These are phyloP conservation scores for Rhopalosiphum maidis DNA, from an alignment of 1,140 invertebrate genomes.

Conservation along the genomic window DNA sequence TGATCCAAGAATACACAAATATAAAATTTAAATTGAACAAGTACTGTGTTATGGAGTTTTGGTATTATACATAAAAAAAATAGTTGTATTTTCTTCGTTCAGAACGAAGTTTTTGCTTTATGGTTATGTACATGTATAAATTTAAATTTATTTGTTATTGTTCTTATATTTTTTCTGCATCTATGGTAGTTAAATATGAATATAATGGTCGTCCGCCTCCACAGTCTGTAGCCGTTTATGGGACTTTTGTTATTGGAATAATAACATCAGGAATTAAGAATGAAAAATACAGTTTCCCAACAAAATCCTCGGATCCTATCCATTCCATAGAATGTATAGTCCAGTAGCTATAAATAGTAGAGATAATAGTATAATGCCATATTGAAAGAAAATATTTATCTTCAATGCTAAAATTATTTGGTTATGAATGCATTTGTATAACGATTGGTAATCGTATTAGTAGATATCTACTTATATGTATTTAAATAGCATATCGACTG, in stretches of 20 bases:
- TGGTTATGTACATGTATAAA: not conserved
- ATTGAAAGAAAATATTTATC: too few species aligned
- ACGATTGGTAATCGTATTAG: not conserved
- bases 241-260: not conserved
- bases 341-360: not conserved
- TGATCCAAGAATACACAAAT: not conserved
- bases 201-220: not conserved
- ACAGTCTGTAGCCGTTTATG: not conserved
- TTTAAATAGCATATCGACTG: too few species aligned
- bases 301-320: not conserved
- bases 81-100: not conserved
- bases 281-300: not conserved
- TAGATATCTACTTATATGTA: too few species aligned
- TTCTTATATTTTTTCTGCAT: not conserved
- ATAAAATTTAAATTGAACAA: not conserved
- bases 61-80: not conserved
- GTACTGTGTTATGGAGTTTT: not conserved
- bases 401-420: too few species aligned
- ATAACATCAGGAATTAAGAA: not conserved
- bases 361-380: not conserved
- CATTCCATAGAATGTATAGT: not conserved
- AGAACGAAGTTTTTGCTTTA: not conserved
- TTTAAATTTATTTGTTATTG: not conserved
- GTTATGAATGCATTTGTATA: too few species aligned
- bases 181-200: not conserved